A percentile compares a stretch with the other conserved stretches of the same genome.
Conservation (phyloP, 2,113 vertebrate genomes). For the Coturnix japonica region DNA sequence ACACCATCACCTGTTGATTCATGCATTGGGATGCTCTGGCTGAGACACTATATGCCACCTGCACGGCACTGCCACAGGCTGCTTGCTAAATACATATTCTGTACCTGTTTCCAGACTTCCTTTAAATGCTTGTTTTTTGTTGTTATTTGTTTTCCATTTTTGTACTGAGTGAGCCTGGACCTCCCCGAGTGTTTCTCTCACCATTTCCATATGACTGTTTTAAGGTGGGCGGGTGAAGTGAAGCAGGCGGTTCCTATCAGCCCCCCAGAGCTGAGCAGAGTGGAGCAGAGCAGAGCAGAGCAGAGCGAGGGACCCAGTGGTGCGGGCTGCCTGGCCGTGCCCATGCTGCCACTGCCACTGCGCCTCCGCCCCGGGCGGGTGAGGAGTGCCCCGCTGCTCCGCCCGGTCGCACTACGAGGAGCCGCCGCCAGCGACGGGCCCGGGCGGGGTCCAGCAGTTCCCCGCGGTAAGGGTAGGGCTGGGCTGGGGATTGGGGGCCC, state of each 20-base stretch:
- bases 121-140: background rate
- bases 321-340: background rate
- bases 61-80: background rate
- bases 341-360: slow-evolving; percentile 10
- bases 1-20: background rate
- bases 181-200: background rate
- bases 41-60: background rate
- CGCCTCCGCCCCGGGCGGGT: background rate
- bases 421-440: background rate
- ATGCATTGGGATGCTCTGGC: background rate
- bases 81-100: background rate
- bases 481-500: too few relatives aligned
- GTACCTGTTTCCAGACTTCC: background rate
- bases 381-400: background rate
- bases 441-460: background rate
- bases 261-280: too few relatives aligned
- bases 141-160: background rate
- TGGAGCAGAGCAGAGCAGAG: too few relatives aligned
- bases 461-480: background rate
- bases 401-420: background rate
- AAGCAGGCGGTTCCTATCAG: background rate
- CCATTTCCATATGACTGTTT: background rate
- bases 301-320: background rate
- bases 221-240: background rate
- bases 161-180: background rate